phyloP scores from a whole-genome alignment of 2,113 vertebrate species.

The Caranx melampygus region DNA sequence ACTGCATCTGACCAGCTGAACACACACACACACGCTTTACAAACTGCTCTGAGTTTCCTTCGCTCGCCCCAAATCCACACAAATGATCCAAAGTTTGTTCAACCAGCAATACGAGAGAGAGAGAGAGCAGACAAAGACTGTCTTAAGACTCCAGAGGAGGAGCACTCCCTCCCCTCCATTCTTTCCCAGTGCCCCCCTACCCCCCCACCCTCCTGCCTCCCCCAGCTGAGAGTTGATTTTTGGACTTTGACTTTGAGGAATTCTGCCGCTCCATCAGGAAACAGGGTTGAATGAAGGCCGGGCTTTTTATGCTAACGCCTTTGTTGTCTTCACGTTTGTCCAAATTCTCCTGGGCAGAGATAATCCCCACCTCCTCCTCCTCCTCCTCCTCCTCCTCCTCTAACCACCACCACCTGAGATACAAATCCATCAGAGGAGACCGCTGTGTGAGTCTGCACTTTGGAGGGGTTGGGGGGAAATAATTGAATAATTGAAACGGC shows the following conservation, averaged over 20 bases:
- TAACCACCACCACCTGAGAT: slow-evolving; percentile 21
- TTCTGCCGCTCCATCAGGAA: slow-evolving; percentile 67
- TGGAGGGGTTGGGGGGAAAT: not conserved
- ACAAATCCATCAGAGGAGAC: slow-evolving; percentile 20
- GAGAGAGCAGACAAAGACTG: slow-evolving; percentile 6
- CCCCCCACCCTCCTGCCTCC: not conserved
- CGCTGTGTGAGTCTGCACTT: slow-evolving; percentile 25
- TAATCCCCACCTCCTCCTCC: slow-evolving; percentile 2
- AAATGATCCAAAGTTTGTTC: slow-evolving; percentile 13
- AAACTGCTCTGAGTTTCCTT: not conserved
- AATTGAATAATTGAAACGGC: slow-evolving; percentile 28
- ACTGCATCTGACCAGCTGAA: slow-evolving; percentile 13
- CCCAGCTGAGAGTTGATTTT: slow-evolving; percentile 33
- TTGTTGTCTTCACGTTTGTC: slow-evolving; percentile 63
- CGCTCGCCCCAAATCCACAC: not conserved
- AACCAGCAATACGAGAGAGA: not conserved
- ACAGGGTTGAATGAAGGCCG: slow-evolving; percentile 75
- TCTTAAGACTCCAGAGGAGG: not conserved
- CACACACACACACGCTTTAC: not conserved
- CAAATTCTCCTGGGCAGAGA: slow-evolving; percentile 62
- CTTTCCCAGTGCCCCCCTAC: not conserved
- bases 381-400: not conserved
- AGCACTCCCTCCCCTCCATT: not conserved
- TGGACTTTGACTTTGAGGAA: slow-evolving; percentile 51
- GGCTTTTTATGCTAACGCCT: slow-evolving; percentile 56